Conservation (phyloP, 2,113 vertebrate species). For the Lamprotornis superbus region DNA sequence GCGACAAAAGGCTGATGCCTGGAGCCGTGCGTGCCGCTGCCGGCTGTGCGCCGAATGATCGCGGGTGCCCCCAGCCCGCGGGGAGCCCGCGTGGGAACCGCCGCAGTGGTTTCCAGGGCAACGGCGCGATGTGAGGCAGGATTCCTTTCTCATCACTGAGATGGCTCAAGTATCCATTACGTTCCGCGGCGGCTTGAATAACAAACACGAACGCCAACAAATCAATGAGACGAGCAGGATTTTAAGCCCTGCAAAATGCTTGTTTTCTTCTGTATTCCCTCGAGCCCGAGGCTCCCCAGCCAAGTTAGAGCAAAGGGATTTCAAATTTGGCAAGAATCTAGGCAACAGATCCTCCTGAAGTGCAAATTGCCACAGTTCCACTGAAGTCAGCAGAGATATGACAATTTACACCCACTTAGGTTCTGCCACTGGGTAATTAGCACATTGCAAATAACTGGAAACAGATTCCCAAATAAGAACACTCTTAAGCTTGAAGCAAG, state of each 20-base stretch:
- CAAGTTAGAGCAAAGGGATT: conserved; percentile 37
- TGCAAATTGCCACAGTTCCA: conserved; percentile 59
- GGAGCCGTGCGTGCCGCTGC: not conserved
- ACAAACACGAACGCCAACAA: not conserved
- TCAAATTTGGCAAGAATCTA: conserved; percentile 34
- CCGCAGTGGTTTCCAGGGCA: conserved; percentile 15
- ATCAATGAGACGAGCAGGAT: not conserved
- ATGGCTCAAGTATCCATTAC: not conserved
- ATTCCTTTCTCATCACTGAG: not conserved
- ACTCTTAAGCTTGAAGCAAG: conserved; percentile 5
- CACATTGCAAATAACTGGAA: conserved; percentile 65
- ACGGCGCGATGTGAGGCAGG: not conserved
- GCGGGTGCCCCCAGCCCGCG: not conserved
- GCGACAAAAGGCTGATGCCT: not conserved
- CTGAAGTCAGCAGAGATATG: conserved; percentile 60
- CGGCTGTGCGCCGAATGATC: not conserved
- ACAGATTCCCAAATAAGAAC: conserved; percentile 51
- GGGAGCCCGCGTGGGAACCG: not conserved
- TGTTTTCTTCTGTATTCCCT: conserved; percentile 5
- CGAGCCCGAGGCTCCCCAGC: conserved; percentile 37
- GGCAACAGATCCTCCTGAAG: conserved; percentile 59
- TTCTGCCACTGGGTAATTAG: conserved; percentile 66
- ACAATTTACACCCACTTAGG: conserved; percentile 69
- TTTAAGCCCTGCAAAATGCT: not conserved
- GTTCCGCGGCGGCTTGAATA: not conserved